phyloP scores from a whole-genome alignment of 2,113 vertebrate genomes.

The western clawed frog (Xenopus tropicalis) region UCB_Xtro_10.0 CM004446.2:126094501-126095000 shows the following conservation, averaged over 20 bases:
- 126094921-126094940: too few species aligned
- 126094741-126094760: neutral
- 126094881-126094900: too few species aligned
- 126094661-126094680: slow-evolving; percentile 51
- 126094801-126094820: slow-evolving; percentile 57
- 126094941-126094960: too few species aligned
- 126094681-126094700: slow-evolving; percentile 18
- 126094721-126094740: slow-evolving; percentile 34
- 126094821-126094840: neutral
- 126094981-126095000: too few species aligned
- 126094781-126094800: slow-evolving; percentile 48
- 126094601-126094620: slow-evolving; percentile 27
- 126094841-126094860: too few species aligned
- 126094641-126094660: slow-evolving; percentile 58
- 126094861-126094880: too few species aligned
- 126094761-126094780: slow-evolving; percentile 41
- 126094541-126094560: too few species aligned
- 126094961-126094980: too few species aligned
- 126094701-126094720: slow-evolving; percentile 60
- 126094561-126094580: too few species aligned
- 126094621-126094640: slow-evolving; percentile 47
- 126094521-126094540: too few species aligned
- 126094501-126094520: too few species aligned
- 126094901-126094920: too few species aligned
- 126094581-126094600: slow-evolving; percentile 13